Base-by-base conservation (phyloP, 1,140 invertebrate species). In the Listronotus oregonensis region DNA sequence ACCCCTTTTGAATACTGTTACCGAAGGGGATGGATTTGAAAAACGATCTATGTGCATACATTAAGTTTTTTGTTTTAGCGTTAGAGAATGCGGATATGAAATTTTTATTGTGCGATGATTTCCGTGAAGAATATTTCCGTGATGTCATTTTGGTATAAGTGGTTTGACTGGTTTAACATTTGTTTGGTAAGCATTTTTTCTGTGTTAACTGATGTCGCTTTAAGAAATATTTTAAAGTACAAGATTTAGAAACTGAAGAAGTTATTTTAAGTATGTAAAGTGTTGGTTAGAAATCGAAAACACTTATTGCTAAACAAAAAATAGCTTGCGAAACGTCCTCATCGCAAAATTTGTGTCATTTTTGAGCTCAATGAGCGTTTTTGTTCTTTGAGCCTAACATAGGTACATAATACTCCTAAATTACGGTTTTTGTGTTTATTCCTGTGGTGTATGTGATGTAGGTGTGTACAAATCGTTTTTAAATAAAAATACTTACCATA, bases 1-100 rank as follows among this genome's bases (percentile, higher is more conserved):
- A 47, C 49, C 47, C 51, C 57, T 40, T 66, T 17, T 18, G 37
- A 27, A 40, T 27, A 52, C 50, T 52, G 27, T 52, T 27, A 27
- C 31, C 49, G 57, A 63, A 59, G 62, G 64, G 67, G 58, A 59
- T 47, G 34, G 52, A 43, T 70, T 68, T 73, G 70, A 73, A 37
- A 55, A 55, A 37, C 34, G 34, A 37, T 37, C 34, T 37, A 4
- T 71, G 71, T 64, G 71, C 71, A 68, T 67, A 64, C 64, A 59
- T 64, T 64, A 65, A 67, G 42, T 70, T 71, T 71, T 71, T 73
- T 71, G 68, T 68, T 66, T 67, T 64, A 68, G 54, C 59, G 34
- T 37, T 9, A 37, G 46, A 58, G 21, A 44, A 44, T 69, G 69
- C 69, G 64, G 69, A 71, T 64, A 71, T 69, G 71, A 71, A 68